phyloP scores from a whole-genome alignment of 2,797 vertebrate genomes.

The Notamacropus eugenii region DNA sequence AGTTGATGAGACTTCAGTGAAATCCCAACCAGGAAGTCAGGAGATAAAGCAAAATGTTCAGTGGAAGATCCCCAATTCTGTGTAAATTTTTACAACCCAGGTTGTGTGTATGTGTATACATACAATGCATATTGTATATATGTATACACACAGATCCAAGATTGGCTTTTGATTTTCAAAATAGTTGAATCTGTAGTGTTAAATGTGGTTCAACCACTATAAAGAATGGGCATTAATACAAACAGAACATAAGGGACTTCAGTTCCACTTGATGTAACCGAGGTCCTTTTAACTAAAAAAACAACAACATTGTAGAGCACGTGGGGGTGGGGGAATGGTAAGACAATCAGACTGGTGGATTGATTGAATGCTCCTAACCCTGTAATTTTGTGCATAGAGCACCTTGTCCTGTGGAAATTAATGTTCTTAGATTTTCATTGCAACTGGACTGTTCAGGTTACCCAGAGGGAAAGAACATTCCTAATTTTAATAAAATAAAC shows the following conservation, averaged over 20 bases:
- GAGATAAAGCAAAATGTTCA: constrained; percentile 63
- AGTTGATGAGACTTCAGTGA: constrained; percentile 66
- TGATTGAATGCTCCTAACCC: constrained; percentile 80
- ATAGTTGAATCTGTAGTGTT: constrained; percentile 72
- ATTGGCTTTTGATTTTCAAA: constrained; percentile 74
- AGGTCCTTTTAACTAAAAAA: constrained; percentile 62
- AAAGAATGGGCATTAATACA: constrained; percentile 70
- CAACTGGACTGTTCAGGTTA: constrained; percentile 83
- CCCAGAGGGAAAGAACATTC: constrained; percentile 83
- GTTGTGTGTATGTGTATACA: constrained; percentile 77
- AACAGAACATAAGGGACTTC: constrained; percentile 61
- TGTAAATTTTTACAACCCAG: constrained; percentile 66
- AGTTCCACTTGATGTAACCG: constrained; percentile 57
- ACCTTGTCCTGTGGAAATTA: constrained; percentile 82
- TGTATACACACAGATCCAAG: constrained; percentile 72
- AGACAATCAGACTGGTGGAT: constrained; percentile 78
- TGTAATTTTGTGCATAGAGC: constrained; percentile 80
- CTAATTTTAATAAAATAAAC: constrained; percentile 85
- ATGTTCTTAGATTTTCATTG: constrained; percentile 83
- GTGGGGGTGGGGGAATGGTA: constrained; percentile 77
- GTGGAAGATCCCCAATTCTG: constrained; percentile 70
- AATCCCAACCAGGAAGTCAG: constrained; percentile 74
- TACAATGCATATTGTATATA: constrained; percentile 77
- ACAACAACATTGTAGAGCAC: constrained; percentile 63
- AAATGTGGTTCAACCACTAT: constrained; percentile 72